Conservation (phyloP, 2,888 invertebrate genomes). For the Stratiomys singularior region DNA sequence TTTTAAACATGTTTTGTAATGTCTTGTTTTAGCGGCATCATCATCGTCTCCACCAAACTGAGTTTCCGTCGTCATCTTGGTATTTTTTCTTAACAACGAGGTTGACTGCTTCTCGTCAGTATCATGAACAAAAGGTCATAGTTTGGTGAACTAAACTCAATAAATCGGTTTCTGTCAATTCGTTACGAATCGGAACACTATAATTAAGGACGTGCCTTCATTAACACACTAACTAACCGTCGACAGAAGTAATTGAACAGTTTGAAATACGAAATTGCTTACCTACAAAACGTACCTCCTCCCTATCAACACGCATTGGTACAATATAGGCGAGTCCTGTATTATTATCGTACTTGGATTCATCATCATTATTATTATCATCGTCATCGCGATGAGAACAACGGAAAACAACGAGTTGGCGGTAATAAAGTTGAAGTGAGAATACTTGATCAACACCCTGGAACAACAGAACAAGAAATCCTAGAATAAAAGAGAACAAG, state of each 20-base stretch:
- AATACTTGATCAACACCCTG: slow-evolving; percentile 8
- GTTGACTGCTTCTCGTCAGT: neutral
- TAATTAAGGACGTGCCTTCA: slow-evolving; percentile 52
- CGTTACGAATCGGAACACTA: slow-evolving; percentile 49
- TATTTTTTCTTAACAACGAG: no score
- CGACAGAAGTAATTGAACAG: slow-evolving; percentile 40
- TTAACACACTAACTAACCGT: slow-evolving; percentile 49
- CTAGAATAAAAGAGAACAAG: neutral
- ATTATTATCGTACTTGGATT: neutral
- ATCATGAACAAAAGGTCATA: slow-evolving; percentile 32
- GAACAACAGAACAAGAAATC: slow-evolving; percentile 4
- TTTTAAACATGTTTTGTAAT: neutral
- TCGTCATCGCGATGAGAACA: neutral
- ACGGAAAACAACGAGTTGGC: neutral
- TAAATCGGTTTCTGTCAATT: slow-evolving; percentile 48
- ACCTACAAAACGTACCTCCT: neutral
- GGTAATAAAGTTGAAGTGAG: slow-evolving; percentile 22
- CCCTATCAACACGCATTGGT: neutral
- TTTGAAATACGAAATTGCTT: slow-evolving; percentile 11
- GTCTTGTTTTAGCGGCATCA: neutral
- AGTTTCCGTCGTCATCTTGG: neutral
- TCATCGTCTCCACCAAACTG: slow-evolving; percentile 13
- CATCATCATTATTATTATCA: no score
- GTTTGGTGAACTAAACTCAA: slow-evolving; percentile 26
- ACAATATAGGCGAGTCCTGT: neutral